Percentiles rank a stretch among this genome's conserved stretches.
Conservation (phyloP, 2,797 vertebrate species). For the Onychomys torridus region DNA sequence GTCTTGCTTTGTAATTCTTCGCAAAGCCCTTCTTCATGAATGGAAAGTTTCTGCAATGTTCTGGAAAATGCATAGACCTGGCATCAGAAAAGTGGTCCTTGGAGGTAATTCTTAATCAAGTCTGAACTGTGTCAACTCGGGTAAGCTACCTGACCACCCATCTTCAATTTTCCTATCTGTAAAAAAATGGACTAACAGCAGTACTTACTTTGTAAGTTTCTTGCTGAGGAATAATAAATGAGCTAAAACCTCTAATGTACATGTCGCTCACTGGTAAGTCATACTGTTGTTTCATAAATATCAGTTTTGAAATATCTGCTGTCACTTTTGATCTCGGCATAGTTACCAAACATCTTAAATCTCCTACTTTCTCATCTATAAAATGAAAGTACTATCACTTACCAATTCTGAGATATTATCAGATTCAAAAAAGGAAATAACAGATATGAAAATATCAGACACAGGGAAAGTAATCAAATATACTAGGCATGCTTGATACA, state of each 20-base stretch:
- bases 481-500: background rate
- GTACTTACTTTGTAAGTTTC: background rate
- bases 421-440: constrained; percentile 51
- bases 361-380: constrained; percentile 11
- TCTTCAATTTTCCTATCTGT: background rate
- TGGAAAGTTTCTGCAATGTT: background rate
- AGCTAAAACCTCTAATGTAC: background rate
- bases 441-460: background rate
- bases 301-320: background rate
- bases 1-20: constrained; percentile 52
- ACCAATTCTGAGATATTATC: background rate
- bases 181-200: background rate
- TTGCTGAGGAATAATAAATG: background rate
- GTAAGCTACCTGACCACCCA: background rate
- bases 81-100: background rate
- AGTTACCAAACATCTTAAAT: constrained; percentile 41
- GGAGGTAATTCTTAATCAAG: background rate
- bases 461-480: constrained; percentile 15
- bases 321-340: background rate
- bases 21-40: background rate
- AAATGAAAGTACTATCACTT: constrained; percentile 26
- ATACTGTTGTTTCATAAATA: background rate
- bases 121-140: background rate
- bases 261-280: background rate
- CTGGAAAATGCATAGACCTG: background rate